Evolutionary conservation across 1,140 invertebrate species (phyloP).

Genomic region (Wasmannia auropunctata): DNA sequence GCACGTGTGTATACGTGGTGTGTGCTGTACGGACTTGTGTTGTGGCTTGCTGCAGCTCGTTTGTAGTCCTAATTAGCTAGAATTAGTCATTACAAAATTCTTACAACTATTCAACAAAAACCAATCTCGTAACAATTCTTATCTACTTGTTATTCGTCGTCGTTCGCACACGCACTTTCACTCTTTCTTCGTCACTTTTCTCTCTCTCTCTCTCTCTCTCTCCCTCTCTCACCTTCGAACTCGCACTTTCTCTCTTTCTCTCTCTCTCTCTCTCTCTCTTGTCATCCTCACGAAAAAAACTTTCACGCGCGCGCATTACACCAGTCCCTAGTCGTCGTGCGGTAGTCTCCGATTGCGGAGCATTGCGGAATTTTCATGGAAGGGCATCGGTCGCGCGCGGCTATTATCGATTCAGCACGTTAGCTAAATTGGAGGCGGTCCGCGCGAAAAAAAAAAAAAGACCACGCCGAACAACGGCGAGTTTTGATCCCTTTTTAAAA

Average conservation of each 20-base stretch:
- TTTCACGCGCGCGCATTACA: slow-evolving; percentile 39
- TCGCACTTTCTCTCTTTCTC: not conserved
- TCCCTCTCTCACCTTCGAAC: not conserved
- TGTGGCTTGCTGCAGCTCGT: slow-evolving; percentile 31
- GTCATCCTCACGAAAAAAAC: slow-evolving; percentile 9
- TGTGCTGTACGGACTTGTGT: not conserved
- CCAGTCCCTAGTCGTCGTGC: slow-evolving; percentile 37
- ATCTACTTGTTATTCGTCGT: slow-evolving; percentile 68
- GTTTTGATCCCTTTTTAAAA: not conserved
- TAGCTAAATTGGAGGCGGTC: slow-evolving; percentile 25
- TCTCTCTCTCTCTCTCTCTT: not conserved
- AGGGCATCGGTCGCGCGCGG: slow-evolving; percentile 30
- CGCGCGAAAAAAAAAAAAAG: slow-evolving; percentile 13
- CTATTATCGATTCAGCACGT: slow-evolving; percentile 34
- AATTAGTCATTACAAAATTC: slow-evolving; percentile 80
- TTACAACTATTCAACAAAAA: slow-evolving; percentile 84
- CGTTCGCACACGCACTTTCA: slow-evolving; percentile 16
- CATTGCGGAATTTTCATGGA: slow-evolving; percentile 51
- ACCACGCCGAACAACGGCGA: not conserved
- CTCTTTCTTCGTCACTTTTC: not conserved
- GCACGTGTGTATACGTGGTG: slow-evolving; percentile 12
- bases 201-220: slow-evolving; percentile 13
- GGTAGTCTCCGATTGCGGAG: slow-evolving; percentile 59
- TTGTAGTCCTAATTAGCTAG: slow-evolving; percentile 78
- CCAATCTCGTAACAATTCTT: slow-evolving; percentile 80